Evolutionary conservation across 2,888 invertebrate genomes (phyloP), one percentile per base, ranked within the genome.

Genomic region (Conchocele bisecta): DNA sequence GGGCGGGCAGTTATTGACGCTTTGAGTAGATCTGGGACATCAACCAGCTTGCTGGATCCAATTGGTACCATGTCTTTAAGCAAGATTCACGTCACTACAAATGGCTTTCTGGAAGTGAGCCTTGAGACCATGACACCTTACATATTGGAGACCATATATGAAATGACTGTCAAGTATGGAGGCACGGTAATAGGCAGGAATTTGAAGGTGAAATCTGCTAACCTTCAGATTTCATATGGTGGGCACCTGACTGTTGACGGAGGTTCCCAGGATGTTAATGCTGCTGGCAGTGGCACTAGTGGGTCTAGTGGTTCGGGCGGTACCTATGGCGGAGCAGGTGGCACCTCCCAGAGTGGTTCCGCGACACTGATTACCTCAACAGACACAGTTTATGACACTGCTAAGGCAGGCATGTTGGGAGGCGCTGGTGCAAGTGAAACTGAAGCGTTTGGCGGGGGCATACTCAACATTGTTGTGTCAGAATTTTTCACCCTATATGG

Each of bases 301-400:
- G 81, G 78, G 20, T 13, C 20, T 0, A 64, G 51, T 42, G 84
- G 83, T 11, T 69, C 77, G 9, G 86, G 85, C 22, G 86, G 75
- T 1, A 82, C 79, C 46, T 58, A 81, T 74, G 86, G 86, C 24
- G 86, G 86, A n/a, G 65, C 70, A 26, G 86, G 86, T 31, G 86
- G 86, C 9, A n/a, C 20, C 0, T 72, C 82, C 1, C 31, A 7
- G n/a, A 50, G 64, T 33, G 65, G 63, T 13, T 39, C 53, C 9
- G 84, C 79, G 9, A 54, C 53, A 4, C 42, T 39, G 13, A 63
- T 68, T 24, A 46, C 53, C 11, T 75, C 81, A 11, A 58, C 41
- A 11, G 39, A 56, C 7, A n/a, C n/a, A n/a, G n/a, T n/a, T n/a
- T n/a, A n/a, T n/a, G n/a, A n/a, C n/a, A n/a, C n/a, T n/a, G n/a